Conservation (phyloP, 2,797 vertebrate genomes). For the Astyanax mexicanus region DNA sequence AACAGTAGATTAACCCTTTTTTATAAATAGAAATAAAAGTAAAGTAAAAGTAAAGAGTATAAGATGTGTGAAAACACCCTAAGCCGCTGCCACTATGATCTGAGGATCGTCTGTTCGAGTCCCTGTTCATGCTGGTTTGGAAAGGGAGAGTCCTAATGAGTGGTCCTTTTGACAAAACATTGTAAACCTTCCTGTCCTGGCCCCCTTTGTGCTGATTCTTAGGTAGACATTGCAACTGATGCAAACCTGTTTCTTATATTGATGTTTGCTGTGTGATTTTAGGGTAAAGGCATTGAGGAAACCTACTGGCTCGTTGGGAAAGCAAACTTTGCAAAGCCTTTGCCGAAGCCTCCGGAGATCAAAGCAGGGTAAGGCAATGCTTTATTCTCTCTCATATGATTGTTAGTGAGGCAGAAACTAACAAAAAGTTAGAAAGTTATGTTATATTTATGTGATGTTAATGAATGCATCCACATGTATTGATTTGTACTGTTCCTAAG, state of each 20-base stretch:
- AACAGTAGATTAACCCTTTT: no score
- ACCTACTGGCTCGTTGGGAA: conserved; percentile 87
- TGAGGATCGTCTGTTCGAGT: no score
- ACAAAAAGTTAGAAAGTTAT: neutral
- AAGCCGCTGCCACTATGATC: no score
- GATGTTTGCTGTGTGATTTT: conserved; percentile 24
- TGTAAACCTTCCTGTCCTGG: no score
- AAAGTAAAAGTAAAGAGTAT: no score
- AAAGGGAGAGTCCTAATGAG: no score
- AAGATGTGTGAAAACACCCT: no score
- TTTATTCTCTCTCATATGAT: conserved; percentile 10
- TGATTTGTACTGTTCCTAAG: neutral
- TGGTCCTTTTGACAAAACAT: neutral
- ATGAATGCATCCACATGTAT: neutral
- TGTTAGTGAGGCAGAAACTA: neutral
- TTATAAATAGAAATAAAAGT: no score
- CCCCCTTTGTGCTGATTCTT: neutral
- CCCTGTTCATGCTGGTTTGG: no score
- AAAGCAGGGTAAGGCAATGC: conserved; percentile 79
- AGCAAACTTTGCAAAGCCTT: conserved; percentile 79
- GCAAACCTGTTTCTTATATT: neutral
- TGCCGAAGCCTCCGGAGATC: conserved; percentile 83
- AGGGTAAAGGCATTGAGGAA: conserved; percentile 87
- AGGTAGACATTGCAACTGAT: neutral
- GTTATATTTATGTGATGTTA: no score